Conservation (phyloP, 2,113 vertebrate genomes). For the Myxocyprinus asiaticus region DNA sequence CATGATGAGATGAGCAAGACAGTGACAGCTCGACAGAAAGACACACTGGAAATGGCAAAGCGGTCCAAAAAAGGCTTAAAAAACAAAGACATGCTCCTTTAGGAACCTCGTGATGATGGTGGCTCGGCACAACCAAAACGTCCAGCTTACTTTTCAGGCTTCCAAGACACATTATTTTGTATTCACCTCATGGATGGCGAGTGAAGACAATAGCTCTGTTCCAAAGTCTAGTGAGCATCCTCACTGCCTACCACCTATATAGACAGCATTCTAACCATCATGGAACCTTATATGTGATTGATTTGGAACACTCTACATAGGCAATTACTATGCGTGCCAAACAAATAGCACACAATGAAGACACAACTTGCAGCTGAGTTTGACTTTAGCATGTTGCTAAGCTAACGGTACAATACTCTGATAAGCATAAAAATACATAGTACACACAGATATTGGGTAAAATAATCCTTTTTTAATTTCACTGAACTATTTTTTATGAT, state of each 20-base stretch:
- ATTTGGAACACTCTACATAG: too few relatives aligned
- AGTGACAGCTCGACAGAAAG: slow-evolving; percentile 40
- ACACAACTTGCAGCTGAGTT: too few relatives aligned
- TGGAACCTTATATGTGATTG: too few relatives aligned
- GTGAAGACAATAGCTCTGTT: slow-evolving; percentile 7
- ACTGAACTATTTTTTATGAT: too few relatives aligned
- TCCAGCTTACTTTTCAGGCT: neutral
- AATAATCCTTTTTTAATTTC: too few relatives aligned
- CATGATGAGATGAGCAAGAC: slow-evolving; percentile 53
- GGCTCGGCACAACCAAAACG: slow-evolving; percentile 4
- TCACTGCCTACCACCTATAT: neutral
- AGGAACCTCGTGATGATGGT: slow-evolving; percentile 63
- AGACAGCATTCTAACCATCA: neutral
- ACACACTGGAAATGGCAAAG: slow-evolving; percentile 62
- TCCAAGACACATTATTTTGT: neutral
- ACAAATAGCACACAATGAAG: too few relatives aligned
- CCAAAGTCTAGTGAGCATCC: neutral
- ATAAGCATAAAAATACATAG: too few relatives aligned
- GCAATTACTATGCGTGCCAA: too few relatives aligned
- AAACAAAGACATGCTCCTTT: slow-evolving; percentile 64
- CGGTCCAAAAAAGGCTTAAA: slow-evolving; percentile 55
- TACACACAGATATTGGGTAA: too few relatives aligned
- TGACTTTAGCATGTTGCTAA: too few relatives aligned
- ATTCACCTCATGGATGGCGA: neutral
- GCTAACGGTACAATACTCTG: too few relatives aligned